phyloP scores from a whole-genome alignment of 2,113 vertebrate genomes.

The Astur gentilis region DNA sequence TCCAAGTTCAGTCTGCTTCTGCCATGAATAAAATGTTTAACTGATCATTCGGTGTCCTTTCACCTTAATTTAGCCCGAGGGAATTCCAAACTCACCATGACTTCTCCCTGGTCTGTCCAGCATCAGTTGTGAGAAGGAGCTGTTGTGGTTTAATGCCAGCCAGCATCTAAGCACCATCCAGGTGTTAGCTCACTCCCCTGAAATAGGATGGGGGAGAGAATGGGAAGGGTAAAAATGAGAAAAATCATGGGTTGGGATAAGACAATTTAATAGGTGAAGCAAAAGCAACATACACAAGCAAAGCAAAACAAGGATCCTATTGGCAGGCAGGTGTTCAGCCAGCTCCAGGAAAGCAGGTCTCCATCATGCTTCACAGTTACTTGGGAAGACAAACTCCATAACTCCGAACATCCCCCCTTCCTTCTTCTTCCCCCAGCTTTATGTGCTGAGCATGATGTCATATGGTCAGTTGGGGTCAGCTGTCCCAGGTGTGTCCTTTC shows the following conservation, averaged over 20 bases:
- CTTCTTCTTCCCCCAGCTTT: background rate
- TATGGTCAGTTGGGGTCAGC: background rate
- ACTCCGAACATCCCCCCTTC: rapidly evolving
- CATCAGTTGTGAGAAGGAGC: background rate
- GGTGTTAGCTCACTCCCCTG: rapidly evolving
- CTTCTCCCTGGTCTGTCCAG: no score
- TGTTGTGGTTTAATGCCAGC: background rate
- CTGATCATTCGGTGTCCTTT: no score
- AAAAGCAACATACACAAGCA: rapidly evolving
- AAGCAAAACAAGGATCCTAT: background rate
- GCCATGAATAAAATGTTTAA: no score
- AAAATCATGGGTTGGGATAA: background rate
- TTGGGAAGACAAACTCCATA: background rate
- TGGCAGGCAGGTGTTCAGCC: background rate
- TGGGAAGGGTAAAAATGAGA: background rate
- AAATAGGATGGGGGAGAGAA: background rate
- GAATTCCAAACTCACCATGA: no score
- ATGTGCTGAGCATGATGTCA: background rate
- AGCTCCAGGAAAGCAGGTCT: background rate
- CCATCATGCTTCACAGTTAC: rapidly evolving
- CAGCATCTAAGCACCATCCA: background rate
- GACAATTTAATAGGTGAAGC: background rate
- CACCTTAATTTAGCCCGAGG: no score
- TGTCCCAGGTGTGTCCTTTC: background rate
- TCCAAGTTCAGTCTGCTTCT: no score